Evolutionary conservation across 2,888 invertebrate species (phyloP).

Genomic region (Plebejus melissa): DNA sequence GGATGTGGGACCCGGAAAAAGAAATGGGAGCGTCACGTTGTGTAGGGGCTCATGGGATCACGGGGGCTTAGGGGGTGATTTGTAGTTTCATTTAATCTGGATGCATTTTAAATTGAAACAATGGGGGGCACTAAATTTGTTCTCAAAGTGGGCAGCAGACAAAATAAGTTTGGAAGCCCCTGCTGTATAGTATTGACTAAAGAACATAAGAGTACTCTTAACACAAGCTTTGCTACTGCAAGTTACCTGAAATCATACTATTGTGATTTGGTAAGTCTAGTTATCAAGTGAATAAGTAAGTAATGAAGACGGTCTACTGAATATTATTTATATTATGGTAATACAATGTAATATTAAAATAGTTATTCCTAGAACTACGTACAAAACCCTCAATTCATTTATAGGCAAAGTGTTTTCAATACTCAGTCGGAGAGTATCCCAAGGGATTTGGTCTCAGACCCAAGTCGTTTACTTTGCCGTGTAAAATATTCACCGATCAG

Average conservation of each 20-base stretch:
- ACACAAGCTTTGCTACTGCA: neutral
- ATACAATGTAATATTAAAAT: neutral
- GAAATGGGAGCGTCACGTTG: too few species aligned
- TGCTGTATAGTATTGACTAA: too few species aligned
- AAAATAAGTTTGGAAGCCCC: too few species aligned
- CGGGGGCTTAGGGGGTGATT: too few species aligned
- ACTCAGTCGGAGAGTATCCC: conserved; percentile 62
- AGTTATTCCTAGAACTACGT: neutral
- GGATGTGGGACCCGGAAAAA: too few species aligned
- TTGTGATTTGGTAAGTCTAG: neutral
- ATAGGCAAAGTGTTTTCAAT: conserved; percentile 45
- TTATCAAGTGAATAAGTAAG: neutral
- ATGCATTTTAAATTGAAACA: too few species aligned
- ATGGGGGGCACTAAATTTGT: too few species aligned
- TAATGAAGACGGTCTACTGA: neutral
- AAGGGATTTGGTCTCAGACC: conserved; percentile 61
- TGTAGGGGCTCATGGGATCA: too few species aligned
- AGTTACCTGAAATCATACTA: neutral
- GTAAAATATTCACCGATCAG: conserved; percentile 61
- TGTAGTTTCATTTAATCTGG: too few species aligned
- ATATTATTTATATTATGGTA: neutral
- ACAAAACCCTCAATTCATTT: conserved; percentile 38
- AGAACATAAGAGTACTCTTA: too few species aligned
- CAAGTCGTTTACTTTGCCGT: conserved; percentile 50
- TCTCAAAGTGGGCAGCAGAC: too few species aligned